phyloP scores from a whole-genome alignment of 2,797 vertebrate species.

The Cirrhinus mrigala region DNA sequence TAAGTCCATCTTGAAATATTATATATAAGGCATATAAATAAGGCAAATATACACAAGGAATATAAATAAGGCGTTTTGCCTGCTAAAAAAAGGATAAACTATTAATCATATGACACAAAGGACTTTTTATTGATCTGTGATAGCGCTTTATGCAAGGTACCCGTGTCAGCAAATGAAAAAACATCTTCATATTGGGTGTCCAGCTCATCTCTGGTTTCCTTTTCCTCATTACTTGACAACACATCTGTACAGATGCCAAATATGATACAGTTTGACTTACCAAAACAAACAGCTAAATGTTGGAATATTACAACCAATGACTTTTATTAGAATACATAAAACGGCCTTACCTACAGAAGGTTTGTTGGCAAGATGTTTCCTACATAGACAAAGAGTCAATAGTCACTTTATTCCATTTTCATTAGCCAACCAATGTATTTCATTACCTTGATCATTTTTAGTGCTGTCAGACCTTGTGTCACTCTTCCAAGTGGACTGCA shows the following conservation, averaged over 20 bases:
- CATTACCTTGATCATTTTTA: neutral
- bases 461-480: neutral
- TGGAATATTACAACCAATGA: neutral
- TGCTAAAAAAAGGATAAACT: neutral
- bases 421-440: neutral
- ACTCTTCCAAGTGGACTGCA: neutral
- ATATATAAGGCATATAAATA: too few species aligned
- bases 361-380: neutral
- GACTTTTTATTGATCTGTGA: neutral
- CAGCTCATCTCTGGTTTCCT: slow-evolving; percentile 69
- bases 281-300: neutral
- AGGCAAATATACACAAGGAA: too few species aligned
- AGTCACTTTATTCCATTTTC: neutral
- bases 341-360: slow-evolving; percentile 8
- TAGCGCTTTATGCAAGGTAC: neutral
- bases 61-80: neutral
- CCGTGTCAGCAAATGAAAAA: neutral
- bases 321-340: neutral
- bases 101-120: too few species aligned
- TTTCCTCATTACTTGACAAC: slow-evolving; percentile 79
- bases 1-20: neutral
- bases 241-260: slow-evolving; percentile 74
- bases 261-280: neutral
- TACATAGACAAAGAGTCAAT: slow-evolving; percentile 18
- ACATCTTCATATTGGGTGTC: neutral